Evolutionary conservation across 2,113 vertebrate genomes (phyloP).

Genomic region (Eptesicus fuscus): DNA sequence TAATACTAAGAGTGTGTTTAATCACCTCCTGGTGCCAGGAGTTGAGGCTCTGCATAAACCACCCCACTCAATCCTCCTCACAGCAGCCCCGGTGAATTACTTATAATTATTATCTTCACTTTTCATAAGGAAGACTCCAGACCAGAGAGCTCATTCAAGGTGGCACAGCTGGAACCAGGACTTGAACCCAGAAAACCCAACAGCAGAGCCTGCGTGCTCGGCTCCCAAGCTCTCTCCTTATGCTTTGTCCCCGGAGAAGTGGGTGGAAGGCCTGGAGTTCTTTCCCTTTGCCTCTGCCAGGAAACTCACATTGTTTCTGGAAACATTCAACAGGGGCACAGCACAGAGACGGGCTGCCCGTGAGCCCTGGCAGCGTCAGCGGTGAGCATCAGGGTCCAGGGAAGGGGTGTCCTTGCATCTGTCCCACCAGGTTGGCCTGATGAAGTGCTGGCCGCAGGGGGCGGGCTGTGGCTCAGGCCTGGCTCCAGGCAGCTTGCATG

Average conservation of each 20-base stretch:
- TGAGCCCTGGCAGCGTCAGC: background rate
- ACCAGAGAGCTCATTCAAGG: background rate
- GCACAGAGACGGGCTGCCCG: background rate
- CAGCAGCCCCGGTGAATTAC: too few species aligned
- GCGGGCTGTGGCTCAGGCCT: background rate
- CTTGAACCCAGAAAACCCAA: background rate
- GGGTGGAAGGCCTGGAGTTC: background rate
- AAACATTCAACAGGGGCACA: background rate
- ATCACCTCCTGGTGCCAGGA: background rate
- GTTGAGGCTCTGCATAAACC: background rate
- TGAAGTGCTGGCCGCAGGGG: too few species aligned
- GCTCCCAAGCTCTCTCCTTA: background rate
- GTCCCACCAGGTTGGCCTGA: background rate
- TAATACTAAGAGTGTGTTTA: background rate
- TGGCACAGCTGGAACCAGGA: background rate
- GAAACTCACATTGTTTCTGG: background rate
- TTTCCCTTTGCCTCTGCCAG: background rate
- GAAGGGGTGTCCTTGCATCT: background rate
- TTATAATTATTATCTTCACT: background rate
- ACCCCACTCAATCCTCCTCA: background rate
- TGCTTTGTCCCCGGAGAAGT: background rate
- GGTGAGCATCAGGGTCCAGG: rapidly evolving
- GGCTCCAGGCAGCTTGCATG: background rate
- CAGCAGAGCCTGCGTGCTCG: background rate
- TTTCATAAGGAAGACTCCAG: background rate